These are phyloP conservation scores for Palythoa grandiflora DNA, from an alignment of 92 coral and sea anemone genomes.

Conservation along the genomic window DNA sequence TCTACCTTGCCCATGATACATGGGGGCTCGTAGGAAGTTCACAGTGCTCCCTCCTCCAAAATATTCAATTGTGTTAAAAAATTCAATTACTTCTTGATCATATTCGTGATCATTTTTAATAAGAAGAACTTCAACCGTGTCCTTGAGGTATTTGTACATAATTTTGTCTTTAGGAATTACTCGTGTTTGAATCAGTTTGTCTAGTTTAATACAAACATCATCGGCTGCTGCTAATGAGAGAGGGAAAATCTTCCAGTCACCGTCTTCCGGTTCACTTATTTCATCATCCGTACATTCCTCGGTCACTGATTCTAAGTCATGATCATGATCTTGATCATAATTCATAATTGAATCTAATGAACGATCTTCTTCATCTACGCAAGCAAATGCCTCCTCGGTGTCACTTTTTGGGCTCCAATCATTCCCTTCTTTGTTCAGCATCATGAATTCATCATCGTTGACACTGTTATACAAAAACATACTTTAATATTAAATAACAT, in stretches of 20 bases:
- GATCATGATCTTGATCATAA: constrained; percentile 8
- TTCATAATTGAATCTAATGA: background rate
- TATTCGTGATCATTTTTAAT: constrained; percentile 24
- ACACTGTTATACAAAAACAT: constrained; percentile 47
- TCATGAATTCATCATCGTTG: constrained; percentile 39
- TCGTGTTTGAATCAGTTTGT: constrained; percentile 48
- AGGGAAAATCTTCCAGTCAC: constrained; percentile 43
- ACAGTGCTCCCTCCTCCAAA: constrained; percentile 40
- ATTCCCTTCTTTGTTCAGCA: constrained; percentile 44
- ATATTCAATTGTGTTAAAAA: constrained; percentile 46
- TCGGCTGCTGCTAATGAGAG: constrained; percentile 44
- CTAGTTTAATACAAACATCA: constrained; percentile 53
- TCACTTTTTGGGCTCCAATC: constrained; percentile 44
- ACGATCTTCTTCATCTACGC: background rate
- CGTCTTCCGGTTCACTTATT: constrained; percentile 33
- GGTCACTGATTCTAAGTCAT: constrained; percentile 12
- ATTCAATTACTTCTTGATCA: constrained; percentile 45
- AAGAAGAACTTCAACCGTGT: constrained; percentile 35
- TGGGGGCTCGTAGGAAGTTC: constrained; percentile 50
- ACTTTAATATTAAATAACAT: background rate
- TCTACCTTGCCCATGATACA: constrained; percentile 61
- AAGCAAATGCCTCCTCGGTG: constrained; percentile 36
- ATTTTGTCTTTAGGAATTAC: constrained; percentile 34
- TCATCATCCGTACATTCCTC: constrained; percentile 15
- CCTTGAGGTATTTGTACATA: constrained; percentile 44